Percentiles rank a stretch among this genome's conserved stretches.
phyloP scores from a whole-genome alignment of 2,797 vertebrate species.

The Danionella dracula region DNA sequence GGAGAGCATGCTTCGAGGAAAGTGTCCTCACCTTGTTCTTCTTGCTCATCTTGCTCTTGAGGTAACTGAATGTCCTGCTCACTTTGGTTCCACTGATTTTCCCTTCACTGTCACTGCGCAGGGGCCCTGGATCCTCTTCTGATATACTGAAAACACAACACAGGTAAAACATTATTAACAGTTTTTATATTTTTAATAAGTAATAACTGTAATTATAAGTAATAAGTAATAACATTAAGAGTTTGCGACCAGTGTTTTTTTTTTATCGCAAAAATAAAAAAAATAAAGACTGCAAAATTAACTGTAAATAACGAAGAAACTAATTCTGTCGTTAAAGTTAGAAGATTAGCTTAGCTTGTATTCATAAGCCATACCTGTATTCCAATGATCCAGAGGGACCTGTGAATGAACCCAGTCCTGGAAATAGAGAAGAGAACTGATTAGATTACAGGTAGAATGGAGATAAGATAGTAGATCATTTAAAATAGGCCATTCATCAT shows the following conservation, averaged over 20 bases:
- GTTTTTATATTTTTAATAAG: too few species aligned
- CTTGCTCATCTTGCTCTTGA: conserved; percentile 93
- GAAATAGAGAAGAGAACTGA: conserved; percentile 41
- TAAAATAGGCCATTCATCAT: not conserved
- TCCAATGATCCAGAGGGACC: conserved; percentile 60
- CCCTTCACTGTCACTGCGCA: conserved; percentile 68
- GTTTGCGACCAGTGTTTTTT: too few species aligned
- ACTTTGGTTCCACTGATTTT: conserved; percentile 81
- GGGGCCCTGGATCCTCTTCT: conserved; percentile 76
- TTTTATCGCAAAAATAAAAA: too few species aligned
- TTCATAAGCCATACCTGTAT: too few species aligned
- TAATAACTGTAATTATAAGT: too few species aligned
- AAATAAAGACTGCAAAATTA: too few species aligned
- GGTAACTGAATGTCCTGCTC: conserved; percentile 92
- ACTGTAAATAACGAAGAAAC: too few species aligned
- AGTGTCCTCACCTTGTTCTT: conserved; percentile 81
- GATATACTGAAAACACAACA: conserved; percentile 68
- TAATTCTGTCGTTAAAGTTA: too few species aligned
- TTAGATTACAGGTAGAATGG: not conserved
- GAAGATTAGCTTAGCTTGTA: too few species aligned
- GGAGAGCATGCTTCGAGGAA: not conserved
- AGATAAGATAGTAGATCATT: not conserved
- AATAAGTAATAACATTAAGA: too few species aligned
- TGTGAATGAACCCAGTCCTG: conserved; percentile 64
- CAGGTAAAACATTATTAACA: too few species aligned